phyloP scores from a whole-genome alignment of 2,113 vertebrate genomes.

The Mus musculus region DNA sequence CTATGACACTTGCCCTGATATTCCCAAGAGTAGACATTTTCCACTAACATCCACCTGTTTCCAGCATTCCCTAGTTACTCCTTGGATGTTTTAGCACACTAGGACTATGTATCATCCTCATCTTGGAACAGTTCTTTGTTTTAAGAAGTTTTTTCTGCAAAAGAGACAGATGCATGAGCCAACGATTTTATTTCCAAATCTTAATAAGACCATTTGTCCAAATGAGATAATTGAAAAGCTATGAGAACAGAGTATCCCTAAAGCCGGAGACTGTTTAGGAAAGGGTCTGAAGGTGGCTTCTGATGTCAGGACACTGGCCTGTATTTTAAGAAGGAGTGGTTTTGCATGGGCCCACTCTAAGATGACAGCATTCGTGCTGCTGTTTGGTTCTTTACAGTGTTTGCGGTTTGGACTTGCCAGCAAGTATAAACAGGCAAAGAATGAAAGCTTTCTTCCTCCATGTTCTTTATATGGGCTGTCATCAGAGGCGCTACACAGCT shows the following conservation, averaged over 20 bases:
- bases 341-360: not conserved
- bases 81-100: not conserved
- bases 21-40: not conserved
- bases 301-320: not conserved
- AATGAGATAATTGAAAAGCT: constrained; percentile 36
- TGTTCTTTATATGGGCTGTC: not conserved
- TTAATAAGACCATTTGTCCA: constrained; percentile 1
- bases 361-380: not conserved
- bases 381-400: not conserved
- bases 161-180: not conserved
- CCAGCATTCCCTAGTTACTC: not conserved
- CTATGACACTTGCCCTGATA: not conserved
- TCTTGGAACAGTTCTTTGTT: not conserved
- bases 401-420: not conserved
- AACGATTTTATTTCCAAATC: constrained; percentile 58
- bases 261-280: not conserved
- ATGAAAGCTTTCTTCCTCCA: not conserved
- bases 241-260: constrained; percentile 16
- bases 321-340: not conserved
- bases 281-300: constrained; percentile 23
- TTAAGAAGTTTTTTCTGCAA: constrained; percentile 6
- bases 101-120: not conserved
- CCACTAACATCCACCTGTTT: not conserved
- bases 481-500: not conserved
- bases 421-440: not conserved